A percentile compares a stretch with the other conserved stretches of the same genome.
phyloP scores from a whole-genome alignment of 1,140 invertebrate species.

The Charaxes varanes region DNA sequence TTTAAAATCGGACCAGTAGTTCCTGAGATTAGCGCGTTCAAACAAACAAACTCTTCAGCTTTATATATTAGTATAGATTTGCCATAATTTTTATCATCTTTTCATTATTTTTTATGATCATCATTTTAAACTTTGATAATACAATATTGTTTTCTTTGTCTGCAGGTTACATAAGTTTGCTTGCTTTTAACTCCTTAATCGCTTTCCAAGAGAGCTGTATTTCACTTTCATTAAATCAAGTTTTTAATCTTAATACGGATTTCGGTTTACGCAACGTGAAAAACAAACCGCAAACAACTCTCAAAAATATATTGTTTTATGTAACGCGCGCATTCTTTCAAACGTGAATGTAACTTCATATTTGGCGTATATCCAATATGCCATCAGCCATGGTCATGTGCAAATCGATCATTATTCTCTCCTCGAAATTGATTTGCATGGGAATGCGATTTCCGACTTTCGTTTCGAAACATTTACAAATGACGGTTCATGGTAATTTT shows the following conservation, averaged over 20 bases:
- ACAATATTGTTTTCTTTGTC: no score
- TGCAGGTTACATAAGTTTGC: neutral
- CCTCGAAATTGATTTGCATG: conserved; percentile 23
- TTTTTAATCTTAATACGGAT: neutral
- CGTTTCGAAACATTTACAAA: conserved; percentile 5
- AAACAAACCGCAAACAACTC: conserved; percentile 15
- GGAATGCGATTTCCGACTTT: conserved; percentile 11
- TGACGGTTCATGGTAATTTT: no score
- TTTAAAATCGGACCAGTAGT: no score
- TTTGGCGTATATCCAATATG: conserved; percentile 20
- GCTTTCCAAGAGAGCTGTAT: conserved; percentile 5
- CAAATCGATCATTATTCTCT: conserved; percentile 29
- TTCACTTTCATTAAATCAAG: conserved; percentile 11
- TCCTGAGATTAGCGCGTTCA: no score
- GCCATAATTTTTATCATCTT: no score
- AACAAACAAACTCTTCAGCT: no score
- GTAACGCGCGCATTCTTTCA: conserved; percentile 19
- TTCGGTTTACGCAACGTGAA: conserved; percentile 11
- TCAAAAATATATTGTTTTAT: conserved; percentile 24
- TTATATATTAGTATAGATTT: no score
- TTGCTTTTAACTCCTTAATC: neutral
- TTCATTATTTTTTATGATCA: no score
- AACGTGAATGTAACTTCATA: conserved; percentile 14
- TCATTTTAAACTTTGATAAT: conserved; percentile 1
- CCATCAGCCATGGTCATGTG: conserved; percentile 4